phyloP scores from a whole-genome alignment of 2,888 invertebrate species.

The Phyllotreta striolata region DNA sequence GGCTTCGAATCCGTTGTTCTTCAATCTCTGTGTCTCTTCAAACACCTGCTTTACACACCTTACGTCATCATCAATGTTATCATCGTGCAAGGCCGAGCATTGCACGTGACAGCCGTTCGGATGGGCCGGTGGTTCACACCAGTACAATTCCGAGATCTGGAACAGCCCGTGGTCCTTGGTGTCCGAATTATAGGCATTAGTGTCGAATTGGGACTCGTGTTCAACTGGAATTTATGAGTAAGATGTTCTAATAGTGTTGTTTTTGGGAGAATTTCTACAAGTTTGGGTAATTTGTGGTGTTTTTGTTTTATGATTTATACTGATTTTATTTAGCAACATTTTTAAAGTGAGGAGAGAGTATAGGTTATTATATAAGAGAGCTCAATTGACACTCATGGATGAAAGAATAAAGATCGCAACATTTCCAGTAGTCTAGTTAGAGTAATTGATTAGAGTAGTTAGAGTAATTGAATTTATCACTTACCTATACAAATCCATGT shows the following conservation, averaged over 20 bases:
- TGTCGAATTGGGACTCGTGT: constrained; percentile 75
- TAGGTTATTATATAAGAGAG: too few species aligned
- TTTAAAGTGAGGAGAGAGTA: too few species aligned
- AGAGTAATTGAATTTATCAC: neutral
- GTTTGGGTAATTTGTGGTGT: neutral
- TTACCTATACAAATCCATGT: constrained; percentile 18
- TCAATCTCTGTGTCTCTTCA: constrained; percentile 71
- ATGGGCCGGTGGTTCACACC: constrained; percentile 63
- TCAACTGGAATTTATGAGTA: constrained; percentile 48
- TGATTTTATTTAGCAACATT: too few species aligned
- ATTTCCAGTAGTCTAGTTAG: too few species aligned
- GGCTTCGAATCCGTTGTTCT: constrained; percentile 76
- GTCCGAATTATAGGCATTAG: constrained; percentile 68
- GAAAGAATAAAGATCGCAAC: too few species aligned
- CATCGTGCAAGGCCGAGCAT: constrained; percentile 71
- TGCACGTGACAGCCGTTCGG: constrained; percentile 68
- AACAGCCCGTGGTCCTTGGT: constrained; percentile 75
- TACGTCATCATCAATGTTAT: constrained; percentile 75
- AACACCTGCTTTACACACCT: constrained; percentile 71
- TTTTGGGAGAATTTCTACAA: neutral
- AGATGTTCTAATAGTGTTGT: neutral
- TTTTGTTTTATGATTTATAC: too few species aligned
- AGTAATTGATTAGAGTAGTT: neutral
- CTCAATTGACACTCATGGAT: too few species aligned
- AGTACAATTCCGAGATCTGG: constrained; percentile 77